Conservation (phyloP, 2,113 vertebrate species). For the Mirounga angustirostris region DNA sequence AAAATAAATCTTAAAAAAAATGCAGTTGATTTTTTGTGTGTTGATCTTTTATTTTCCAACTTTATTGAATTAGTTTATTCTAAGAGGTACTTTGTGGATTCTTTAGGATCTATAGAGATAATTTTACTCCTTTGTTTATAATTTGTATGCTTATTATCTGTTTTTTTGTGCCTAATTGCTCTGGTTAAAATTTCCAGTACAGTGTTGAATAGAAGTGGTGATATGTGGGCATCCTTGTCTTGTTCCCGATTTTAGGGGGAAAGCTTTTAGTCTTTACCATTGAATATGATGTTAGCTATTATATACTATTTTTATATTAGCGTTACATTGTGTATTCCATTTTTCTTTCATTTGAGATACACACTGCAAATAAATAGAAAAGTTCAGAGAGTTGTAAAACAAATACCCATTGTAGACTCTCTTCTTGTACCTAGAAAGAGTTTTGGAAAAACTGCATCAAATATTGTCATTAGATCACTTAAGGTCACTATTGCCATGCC, state of each 20-base stretch:
- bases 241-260: not conserved
- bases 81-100: not conserved
- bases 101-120: not conserved
- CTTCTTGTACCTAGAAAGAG: constrained; percentile 22
- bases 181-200: not conserved
- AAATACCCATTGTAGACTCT: not conserved
- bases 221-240: not conserved
- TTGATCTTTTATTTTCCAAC: not conserved
- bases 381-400: constrained; percentile 21
- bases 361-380: not conserved
- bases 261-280: not conserved
- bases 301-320: not conserved
- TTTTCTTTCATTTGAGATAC: constrained; percentile 5
- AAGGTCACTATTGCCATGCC: not conserved
- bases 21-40: not conserved
- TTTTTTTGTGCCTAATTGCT: not conserved
- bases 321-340: not conserved
- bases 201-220: not conserved
- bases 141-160: not conserved
- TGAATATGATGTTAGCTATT: not conserved
- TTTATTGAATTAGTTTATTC: not conserved
- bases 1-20: not conserved
- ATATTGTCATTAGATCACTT: not conserved
- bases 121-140: constrained; percentile 25
- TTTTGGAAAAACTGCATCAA: constrained; percentile 1